Conservation (phyloP, 2,888 invertebrate species). For the Anarsia innoxiella region DNA sequence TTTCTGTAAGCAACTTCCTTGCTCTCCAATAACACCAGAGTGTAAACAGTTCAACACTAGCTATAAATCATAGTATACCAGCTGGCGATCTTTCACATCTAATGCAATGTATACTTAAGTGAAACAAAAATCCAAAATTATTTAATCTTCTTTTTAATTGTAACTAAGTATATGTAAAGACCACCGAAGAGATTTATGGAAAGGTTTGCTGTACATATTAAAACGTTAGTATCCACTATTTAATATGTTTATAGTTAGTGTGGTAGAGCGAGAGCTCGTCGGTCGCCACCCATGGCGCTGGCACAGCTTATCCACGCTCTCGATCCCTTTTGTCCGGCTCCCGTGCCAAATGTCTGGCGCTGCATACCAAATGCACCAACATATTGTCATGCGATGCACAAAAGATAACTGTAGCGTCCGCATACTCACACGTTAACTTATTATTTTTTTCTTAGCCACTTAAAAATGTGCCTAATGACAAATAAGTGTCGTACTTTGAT, state of each 20-base stretch:
- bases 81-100: constrained; percentile 8
- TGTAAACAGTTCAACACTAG: constrained; percentile 16
- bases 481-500: too few species aligned
- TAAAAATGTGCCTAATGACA: too few species aligned
- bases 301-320: constrained; percentile 52
- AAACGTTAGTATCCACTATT: too few species aligned
- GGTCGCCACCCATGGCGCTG: constrained; percentile 58
- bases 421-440: constrained; percentile 18
- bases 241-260: constrained; percentile 2
- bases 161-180: too few species aligned
- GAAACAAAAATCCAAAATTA: too few species aligned
- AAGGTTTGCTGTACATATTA: too few species aligned
- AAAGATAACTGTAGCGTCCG: constrained; percentile 43
- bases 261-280: constrained; percentile 12
- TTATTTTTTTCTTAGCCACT: too few species aligned
- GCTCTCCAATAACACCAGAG: constrained; percentile 18
- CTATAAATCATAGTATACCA: constrained; percentile 8
- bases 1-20: constrained; percentile 24
- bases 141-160: too few species aligned
- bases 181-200: too few species aligned
- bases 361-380: constrained; percentile 53
- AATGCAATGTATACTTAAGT: too few species aligned
- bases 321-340: constrained; percentile 46
- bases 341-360: constrained; percentile 51
- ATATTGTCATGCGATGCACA: constrained; percentile 49